Evolutionary conservation across 2,888 invertebrate genomes (phyloP), one percentile per base, ranked within the genome.

Genomic region (Caenorhabditis becei): DNA sequence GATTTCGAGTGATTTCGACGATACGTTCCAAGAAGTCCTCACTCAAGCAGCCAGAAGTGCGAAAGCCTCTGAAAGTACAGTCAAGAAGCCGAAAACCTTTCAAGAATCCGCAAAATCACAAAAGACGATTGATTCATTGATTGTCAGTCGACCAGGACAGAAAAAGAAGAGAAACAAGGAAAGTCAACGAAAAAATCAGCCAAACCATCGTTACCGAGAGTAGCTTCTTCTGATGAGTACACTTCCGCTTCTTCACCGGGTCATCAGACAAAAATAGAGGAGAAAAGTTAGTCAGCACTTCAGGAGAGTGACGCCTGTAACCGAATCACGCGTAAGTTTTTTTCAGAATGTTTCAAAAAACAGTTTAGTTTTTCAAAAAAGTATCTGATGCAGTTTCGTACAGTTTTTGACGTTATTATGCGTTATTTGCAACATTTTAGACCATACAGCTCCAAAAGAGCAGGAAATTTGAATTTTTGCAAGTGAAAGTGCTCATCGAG

Each of bases 21-120:
- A 85, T 16, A 75, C 72, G 23, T 85, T 85, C 53, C 61, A 83
- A 53, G 37, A 62, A 0, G 37, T 79, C 0, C 58, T 82, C 14
- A 41, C 37, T 0, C 23, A 78, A 61, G 63, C 78, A 1, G 74
- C 74, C 0, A 70, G 49, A 20, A 44, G 49, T 8, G 82, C 78
- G 0, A 65, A 59, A 41, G 72, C 77, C 23, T 49, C 69, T 8
- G 79, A 74, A 26, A 37, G 65, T 23, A 67, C 66, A 8, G 79
- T 82, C 28, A 77, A 71, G 32, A 83, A 82, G 51, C 87, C 87
- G 11, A 87, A 84, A 67, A 80, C 84, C 23, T 87, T 85, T 82
- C 83, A 83, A 92, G 96, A 98, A 92, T 97, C 97, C 67, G 93
- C 93, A 23, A 99, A 99, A 93, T 98, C 98, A 0, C 96, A 97